Percentiles rank a stretch among this genome's conserved stretches.
Conservation (phyloP, 2,113 vertebrate genomes). For the Pluvianellus socialis region DNA sequence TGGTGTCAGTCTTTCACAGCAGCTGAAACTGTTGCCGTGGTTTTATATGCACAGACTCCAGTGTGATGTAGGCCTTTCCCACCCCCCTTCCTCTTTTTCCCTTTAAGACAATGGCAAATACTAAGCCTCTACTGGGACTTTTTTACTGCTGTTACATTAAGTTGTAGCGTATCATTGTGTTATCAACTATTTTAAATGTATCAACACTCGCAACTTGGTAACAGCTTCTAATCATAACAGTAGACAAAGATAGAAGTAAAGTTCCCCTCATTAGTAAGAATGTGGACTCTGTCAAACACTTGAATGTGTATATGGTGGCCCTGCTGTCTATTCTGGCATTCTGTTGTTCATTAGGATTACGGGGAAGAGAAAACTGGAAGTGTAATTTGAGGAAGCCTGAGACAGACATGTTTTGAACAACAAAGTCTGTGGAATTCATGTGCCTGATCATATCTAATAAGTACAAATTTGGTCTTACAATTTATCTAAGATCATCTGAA, state of each 20-base stretch:
- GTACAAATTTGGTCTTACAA: neutral
- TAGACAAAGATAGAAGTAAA: neutral
- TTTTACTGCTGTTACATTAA: neutral
- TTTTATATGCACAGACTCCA: neutral
- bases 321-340: neutral
- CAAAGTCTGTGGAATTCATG: neutral
- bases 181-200: neutral
- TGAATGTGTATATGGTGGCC: neutral
- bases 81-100: neutral
- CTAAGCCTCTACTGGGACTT: neutral
- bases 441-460: neutral
- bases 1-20: neutral
- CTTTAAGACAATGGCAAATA: neutral
- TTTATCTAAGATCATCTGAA: neutral
- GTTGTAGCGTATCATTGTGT: neutral
- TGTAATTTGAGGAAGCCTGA: neutral
- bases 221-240: neutral
- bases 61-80: neutral
- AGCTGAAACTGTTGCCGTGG: neutral
- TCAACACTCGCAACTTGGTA: neutral
- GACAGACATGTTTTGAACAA: neutral
- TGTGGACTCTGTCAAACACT: too few species aligned
- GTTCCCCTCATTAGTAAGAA: neutral
- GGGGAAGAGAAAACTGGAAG: neutral
- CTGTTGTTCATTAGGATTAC: neutral